Evolutionary conservation across 2,113 vertebrate species (phyloP), one percentile per base, ranked within the genome.

Genomic region (Strigops habroptila): DNA sequence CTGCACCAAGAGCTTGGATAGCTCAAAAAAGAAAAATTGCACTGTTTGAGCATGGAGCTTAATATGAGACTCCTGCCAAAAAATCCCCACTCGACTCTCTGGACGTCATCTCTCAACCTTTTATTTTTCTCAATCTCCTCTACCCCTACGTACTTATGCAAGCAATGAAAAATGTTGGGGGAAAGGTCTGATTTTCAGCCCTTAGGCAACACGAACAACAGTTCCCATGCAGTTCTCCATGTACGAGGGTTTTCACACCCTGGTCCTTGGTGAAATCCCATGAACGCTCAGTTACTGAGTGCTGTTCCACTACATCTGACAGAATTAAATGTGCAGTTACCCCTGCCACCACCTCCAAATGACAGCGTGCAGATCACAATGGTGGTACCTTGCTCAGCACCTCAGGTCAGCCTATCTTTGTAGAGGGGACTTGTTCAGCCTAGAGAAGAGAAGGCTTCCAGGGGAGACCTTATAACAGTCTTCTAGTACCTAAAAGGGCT

Each of bases 331-430:
- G 3, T 31, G 24, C 25, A 73, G 31, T 80, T 65, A 65, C 11
- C 15, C 10, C 14, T 31, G 8, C 12, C 57, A 28, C 8, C 30
- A 22, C 43, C 33, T 64, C 30, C 16, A 51, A 87, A 88, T 1
- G 2, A n/a, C 31, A 33, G 16, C 5, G 0, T 4, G 14, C 14
- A 51, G 41, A 82, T 18, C 21, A 3, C 4, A 71, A 33, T 1
- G 7, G 37, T 60, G 74, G n/a, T 28, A 60, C 17, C 33, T 63
- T 7, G 1, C 17, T 48, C 28, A 65, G 63, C 16, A 37, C 30
- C 21, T 9, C 12, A 14, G 28, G 53, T 21, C 14, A 88, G n/a
- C 28, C 37, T 31, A 9, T 14, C 14, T 71, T 24, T 35, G 31
- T 16, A 77, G 59, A 59, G 21, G 33, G 21, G 33, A n/a, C 21